Evolutionary conservation across 2,113 vertebrate species (phyloP), one percentile per base, ranked within the genome.

Genomic region (Rhombomys opimus): DNA sequence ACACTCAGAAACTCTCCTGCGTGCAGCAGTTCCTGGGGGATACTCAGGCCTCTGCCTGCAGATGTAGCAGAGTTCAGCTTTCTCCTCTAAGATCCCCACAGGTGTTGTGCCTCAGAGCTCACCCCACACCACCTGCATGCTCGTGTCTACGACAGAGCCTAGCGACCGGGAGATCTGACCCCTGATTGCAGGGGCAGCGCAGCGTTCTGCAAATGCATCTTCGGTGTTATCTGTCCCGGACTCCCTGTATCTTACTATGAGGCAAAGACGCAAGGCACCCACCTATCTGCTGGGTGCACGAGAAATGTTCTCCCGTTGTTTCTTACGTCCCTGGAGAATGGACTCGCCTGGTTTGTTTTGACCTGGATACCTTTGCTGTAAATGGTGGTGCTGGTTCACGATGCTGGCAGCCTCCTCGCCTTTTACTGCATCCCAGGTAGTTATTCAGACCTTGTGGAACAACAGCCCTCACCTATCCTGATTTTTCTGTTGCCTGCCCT

Each of bases 401-500:
- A 93, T 61, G 46, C 18, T 2, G 32, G 72, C 41, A 78, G 23
- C 50, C 67, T 92, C 85, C 93, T 63, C 13, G 14, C 54, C 84
- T 76, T 95, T 80, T 75, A 92, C 70, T 89, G 68, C 77, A 61
- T 78, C 90, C 80, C 89, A 89, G 82, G 41, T 70, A 77, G 25
- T 96, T 93, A 96, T 94, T 96, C 95, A 90, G 85, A 82, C 70
- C 90, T 92, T 97, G 72, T 88, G 65, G 96, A 95, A 89, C 94
- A 95, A 93, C 67, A 67, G 61, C 72, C 70, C 82, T 96, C 91
- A 91, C 95, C 93, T 76, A 95, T 81, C 92, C 95, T 84, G 88
- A 87, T 87, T 95, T 57, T 92, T 65, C 89, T 65, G 84, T 96
- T 94, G 93, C 73, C 87, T 89, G 52, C 90, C 90, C 92, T 87